Base-by-base conservation (phyloP, 1,140 invertebrate genomes). In the Cydia strobilella region DNA sequence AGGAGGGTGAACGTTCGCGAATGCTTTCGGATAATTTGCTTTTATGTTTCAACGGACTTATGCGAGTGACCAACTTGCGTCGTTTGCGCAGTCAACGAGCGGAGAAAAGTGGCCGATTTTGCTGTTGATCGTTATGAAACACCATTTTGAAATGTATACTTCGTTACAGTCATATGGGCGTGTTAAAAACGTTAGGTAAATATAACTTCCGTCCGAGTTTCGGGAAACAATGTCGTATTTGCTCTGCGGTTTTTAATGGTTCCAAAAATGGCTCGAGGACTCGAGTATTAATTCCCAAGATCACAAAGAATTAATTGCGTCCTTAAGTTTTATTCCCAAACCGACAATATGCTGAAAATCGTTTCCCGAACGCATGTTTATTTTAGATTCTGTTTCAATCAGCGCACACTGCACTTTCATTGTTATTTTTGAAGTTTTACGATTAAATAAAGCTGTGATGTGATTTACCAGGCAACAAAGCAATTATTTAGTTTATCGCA, bases 321-420 rank as follows among this genome's bases (percentile, higher is more conserved):
- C 85, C 85, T 90, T 89, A 88, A 90, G 88, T 90, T 90, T 89
- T 87, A 87, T 90, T 90, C 85, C 86, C 82, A 90, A 90, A 89
- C 88, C 84, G 85, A 88, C 86, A 86, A 83, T 88, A 86, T 86
- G 88, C 83, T 86, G 82, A 79, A 62, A 80, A 82, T 87, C 83
- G 78, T 77, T 72, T 75, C 71, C 77, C 75, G 77, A 77, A 74
- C 74, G 77, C 25, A 27, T 66, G 81, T 79, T 82, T 82, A 84
- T 86, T 90, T 89, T 86, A 77, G 80, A 83, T 84, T 78, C 76
- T n/a, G 65, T 69, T 74, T 48, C 78, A 72, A 80, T 79, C 79
- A 79, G 69, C 12, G 63, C 63, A 65, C 12, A 35, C 23, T 66
- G 63, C 63, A 66, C 0, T 62, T 62, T 62, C 27, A 66, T 66